A percentile compares a stretch with the other conserved stretches of the same genome.
Conservation (phyloP, 2,797 vertebrate genomes). For the Pseudomugil gertrudae region DNA sequence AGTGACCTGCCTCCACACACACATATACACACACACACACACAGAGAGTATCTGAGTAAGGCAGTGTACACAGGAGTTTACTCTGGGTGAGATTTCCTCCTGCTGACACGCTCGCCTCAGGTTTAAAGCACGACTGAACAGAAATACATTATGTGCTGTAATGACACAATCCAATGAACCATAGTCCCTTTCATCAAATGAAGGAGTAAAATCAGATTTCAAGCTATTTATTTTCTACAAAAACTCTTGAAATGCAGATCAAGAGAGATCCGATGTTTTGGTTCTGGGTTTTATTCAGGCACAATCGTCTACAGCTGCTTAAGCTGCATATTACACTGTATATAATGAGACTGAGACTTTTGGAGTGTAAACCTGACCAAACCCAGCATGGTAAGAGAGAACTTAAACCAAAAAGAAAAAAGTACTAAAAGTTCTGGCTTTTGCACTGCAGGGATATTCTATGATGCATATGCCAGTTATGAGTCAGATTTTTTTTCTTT, state of each 20-base stretch:
- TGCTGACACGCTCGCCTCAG: conserved; percentile 64
- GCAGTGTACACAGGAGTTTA: conserved; percentile 46
- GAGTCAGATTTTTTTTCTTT: background rate
- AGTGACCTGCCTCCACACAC: conserved; percentile 28
- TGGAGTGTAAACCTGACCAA: background rate
- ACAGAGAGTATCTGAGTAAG: conserved; percentile 45
- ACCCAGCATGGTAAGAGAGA: background rate
- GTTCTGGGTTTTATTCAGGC: background rate
- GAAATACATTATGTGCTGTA: conserved; percentile 19
- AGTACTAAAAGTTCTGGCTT: background rate
- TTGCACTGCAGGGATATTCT: background rate
- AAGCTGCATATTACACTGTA: too few species aligned
- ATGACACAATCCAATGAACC: conserved; percentile 33
- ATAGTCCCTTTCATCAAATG: conserved; percentile 19
- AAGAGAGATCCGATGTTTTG: background rate
- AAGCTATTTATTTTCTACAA: conserved; percentile 1
- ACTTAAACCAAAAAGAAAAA: background rate
- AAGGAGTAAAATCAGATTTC: conserved; percentile 12
- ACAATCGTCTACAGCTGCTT: background rate
- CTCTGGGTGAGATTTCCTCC: conserved; percentile 55
- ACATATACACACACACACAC: conserved; percentile 19
- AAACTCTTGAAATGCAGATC: background rate
- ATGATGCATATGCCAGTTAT: background rate
- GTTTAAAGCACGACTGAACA: conserved; percentile 49
- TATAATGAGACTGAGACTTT: background rate